phyloP scores from a whole-genome alignment of 2,888 invertebrate genomes.

The Mimumesa dahlbomi region DNA sequence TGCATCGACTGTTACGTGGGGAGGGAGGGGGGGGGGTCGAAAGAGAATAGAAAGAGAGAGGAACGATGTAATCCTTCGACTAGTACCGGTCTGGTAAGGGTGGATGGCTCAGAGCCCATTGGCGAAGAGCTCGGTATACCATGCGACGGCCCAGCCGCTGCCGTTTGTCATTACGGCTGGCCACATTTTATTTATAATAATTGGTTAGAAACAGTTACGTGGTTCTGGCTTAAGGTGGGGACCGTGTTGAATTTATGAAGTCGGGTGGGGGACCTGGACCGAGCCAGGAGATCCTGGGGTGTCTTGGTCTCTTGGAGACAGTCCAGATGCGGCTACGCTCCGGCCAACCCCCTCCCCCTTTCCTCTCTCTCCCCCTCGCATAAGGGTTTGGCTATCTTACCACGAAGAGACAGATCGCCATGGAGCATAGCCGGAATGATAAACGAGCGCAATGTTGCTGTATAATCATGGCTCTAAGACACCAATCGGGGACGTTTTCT shows the following conservation, averaged over 20 bases:
- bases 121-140: constrained; percentile 62
- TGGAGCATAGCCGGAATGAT: constrained; percentile 71
- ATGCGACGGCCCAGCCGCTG: constrained; percentile 56
- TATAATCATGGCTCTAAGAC: constrained; percentile 72
- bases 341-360: constrained; percentile 57
- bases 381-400: constrained; percentile 76
- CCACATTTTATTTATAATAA: constrained; percentile 79
- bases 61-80: constrained; percentile 61
- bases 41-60: constrained; percentile 7
- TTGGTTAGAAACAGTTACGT: constrained; percentile 78
- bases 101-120: constrained; percentile 72
- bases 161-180: constrained; percentile 76
- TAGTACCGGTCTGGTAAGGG: constrained; percentile 54
- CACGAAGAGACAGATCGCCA: constrained; percentile 76
- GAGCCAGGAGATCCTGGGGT: constrained; percentile 71
- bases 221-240: constrained; percentile 68
- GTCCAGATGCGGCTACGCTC: constrained; percentile 74
- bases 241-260: constrained; percentile 75
- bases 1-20: constrained; percentile 47
- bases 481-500: constrained; percentile 56
- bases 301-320: constrained; percentile 76
- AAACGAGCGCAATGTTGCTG: constrained; percentile 76
- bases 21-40: constrained; percentile 27
- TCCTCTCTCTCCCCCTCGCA: too few relatives aligned
- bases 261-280: constrained; percentile 58